Evolutionary conservation across 2,888 invertebrate genomes (phyloP).

Genomic region (Rhingia rostrata): DNA sequence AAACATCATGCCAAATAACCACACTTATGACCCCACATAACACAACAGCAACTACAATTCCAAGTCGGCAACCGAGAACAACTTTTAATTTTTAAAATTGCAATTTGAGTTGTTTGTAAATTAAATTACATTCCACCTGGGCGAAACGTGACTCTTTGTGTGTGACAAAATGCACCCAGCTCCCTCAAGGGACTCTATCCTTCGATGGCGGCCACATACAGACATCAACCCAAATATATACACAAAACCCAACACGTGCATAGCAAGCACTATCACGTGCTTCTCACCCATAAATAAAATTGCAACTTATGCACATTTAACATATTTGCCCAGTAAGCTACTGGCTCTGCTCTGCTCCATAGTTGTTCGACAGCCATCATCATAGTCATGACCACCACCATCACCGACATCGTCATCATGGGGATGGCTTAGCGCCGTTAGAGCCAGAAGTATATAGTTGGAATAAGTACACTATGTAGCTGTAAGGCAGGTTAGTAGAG

Average conservation of each 20-base stretch:
- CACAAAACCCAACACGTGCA: conserved; percentile 42
- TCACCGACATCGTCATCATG: conserved; percentile 52
- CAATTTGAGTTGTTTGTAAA: conserved; percentile 72
- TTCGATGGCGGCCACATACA: neutral
- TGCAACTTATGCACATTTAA: conserved; percentile 78
- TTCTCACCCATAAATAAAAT: conserved; percentile 77
- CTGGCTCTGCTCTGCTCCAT: conserved; percentile 31
- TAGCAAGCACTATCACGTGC: conserved; percentile 77
- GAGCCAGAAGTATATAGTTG: conserved; percentile 16
- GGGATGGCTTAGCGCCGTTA: conserved; percentile 62
- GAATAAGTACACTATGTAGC: neutral
- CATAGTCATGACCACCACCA: conserved; percentile 48
- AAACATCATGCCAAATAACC: too few species aligned
- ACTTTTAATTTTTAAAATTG: conserved; percentile 73
- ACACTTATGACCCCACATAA: conserved; percentile 14
- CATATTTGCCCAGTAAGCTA: conserved; percentile 74
- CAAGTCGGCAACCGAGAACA: conserved; percentile 36
- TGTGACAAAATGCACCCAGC: conserved; percentile 50
- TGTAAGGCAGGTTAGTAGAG: neutral
- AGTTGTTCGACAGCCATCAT: conserved; percentile 47
- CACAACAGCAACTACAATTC: conserved; percentile 15
- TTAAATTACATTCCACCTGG: conserved; percentile 68
- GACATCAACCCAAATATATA: neutral
- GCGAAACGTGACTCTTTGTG: conserved; percentile 57
- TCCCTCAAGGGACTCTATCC: conserved; percentile 12